Base-by-base conservation (phyloP, 2,888 invertebrate species). In the Melanotus villosus region DNA sequence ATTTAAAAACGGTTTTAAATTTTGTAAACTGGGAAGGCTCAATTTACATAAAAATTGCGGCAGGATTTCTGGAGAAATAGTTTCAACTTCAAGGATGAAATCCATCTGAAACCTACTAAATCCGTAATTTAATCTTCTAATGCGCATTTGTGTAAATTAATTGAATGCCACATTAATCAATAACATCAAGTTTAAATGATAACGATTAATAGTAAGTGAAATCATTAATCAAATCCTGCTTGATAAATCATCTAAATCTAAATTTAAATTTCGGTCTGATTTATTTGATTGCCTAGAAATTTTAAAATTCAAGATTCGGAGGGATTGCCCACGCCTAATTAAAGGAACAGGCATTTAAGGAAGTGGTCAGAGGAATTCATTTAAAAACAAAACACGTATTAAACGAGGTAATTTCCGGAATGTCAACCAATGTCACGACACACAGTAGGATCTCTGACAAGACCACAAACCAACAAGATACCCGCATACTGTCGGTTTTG, bases 331-430 rank as follows among this genome's bases (percentile, higher is more conserved):
- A 6, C 1, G 2, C 2, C 2, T 41, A 41, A 41, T 41, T 41
- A 41, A 4, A 18, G 16, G 1, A 41, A 16, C 2, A n/a, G 41
- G 1, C 41, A 26, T 14, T 26, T 47, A 23, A 26, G 23, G 23
- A 23, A 47, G 12, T 47, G 21, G 12, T 1, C 12, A 26, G n/a
- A 1, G 12, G 7, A 21, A 16, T 19, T 47, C 32, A 3, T 36
- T 60, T 32, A 56, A 34, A 32, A 54, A 26, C 47, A 47, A 47
- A 19, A 47, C 47, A 47, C 47, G 47, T 47, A 54, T 64, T 52
- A 47, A 62, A 62, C 52, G 23, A 62, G 38, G 36, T 52, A 62
- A 62, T 62, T 62, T 62, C 62, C 62, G 52, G 36, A 26, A 52
- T 26, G 43, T 64, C 64, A 63, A 16, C 54, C 12, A 56, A 34